phyloP scores from a whole-genome alignment of 2,113 vertebrate species.

The Pristiophorus japonicus region DNA sequence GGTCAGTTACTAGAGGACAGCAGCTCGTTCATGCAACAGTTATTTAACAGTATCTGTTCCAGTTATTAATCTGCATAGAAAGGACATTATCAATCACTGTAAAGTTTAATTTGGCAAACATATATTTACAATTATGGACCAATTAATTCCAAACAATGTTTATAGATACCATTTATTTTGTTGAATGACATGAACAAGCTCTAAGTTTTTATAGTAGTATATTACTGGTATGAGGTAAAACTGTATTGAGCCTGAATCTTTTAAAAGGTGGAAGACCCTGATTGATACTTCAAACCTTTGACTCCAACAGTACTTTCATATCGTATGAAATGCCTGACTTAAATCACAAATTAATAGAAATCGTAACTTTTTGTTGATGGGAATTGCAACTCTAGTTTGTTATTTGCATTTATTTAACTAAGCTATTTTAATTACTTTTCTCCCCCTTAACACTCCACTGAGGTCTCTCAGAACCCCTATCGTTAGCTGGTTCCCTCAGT shows the following conservation, averaged over 20 bases:
- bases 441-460: neutral
- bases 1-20: neutral
- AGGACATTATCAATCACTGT: neutral
- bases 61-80: neutral
- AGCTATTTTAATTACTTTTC: neutral
- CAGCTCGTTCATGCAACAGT: neutral
- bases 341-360: neutral
- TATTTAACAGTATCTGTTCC: neutral
- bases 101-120: neutral
- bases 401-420: neutral
- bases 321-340: neutral
- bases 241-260: neutral
- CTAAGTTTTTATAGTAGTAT: neutral
- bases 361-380: neutral
- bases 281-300: neutral
- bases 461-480: neutral
- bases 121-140: neutral
- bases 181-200: neutral
- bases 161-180: neutral
- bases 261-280: neutral
- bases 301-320: neutral
- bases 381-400: neutral
- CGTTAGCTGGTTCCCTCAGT: neutral
- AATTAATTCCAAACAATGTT: neutral
- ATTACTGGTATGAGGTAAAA: neutral